Evolutionary conservation across 2,888 invertebrate genomes (phyloP), one percentile per base, ranked within the genome.

Genomic region (Taphrorychus bicolor): DNA sequence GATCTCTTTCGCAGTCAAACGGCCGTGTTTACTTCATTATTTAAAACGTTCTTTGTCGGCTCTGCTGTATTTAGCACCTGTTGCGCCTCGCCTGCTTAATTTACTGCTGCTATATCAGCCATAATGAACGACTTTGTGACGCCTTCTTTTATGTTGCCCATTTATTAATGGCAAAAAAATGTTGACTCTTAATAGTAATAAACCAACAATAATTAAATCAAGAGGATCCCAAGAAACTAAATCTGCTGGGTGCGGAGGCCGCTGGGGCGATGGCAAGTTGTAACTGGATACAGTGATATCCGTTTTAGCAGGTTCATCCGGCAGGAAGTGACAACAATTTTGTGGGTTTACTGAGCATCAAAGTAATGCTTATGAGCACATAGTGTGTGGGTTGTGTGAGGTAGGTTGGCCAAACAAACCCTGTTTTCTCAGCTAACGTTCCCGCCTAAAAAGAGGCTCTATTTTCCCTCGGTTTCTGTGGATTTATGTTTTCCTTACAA

Each of bases 21-120:
- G 57, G 16, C 41, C 19, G 53, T 57, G 42, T 57, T 57, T 57
- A 42, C 57, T 42, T 40, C 42, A 57, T 57, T 57, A 57, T 57
- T 57, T 57, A 57, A 42, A 40, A 9, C 19, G 14, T 21, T 42
- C 42, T 42, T 57, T 41, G 57, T 57, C 41, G 57, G 7, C 41
- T n/a, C 21, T 18, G 22, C 22, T 57, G n/a, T 57, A 42, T 32
- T 54, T 54, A 32, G 32, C 54, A 54, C 54, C 32, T 54, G 54
- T 54, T 54, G 54, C 24, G 11, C 22, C 14, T 18, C 32, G 32
- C 32, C 3, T 18, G 19, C 22, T 17, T 54, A 54, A 54, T 32
- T 54, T 54, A 54, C 54, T 32, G 32, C 54, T 19, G 2, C 11
- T 32, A 32, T 19, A 51, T 14, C 54, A 14, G 3, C 11, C 17